Conservation (phyloP, 2,797 vertebrate genomes). For the Karalla daura region DNA sequence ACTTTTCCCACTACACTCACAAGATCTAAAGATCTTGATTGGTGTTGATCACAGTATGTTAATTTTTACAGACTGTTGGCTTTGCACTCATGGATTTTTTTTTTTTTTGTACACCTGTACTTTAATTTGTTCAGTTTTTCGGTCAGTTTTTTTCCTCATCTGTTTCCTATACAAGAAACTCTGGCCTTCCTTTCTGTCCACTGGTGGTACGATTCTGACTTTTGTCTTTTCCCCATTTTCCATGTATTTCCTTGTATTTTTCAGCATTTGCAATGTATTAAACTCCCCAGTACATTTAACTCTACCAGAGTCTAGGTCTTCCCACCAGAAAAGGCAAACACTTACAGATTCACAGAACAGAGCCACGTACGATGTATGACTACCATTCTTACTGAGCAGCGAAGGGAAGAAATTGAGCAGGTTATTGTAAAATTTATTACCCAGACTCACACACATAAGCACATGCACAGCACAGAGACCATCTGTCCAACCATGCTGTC, state of each 20-base stretch:
- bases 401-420: neutral
- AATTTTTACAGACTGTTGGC: too few species aligned
- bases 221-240: neutral
- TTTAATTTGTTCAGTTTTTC: too few species aligned
- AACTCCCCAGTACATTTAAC: neutral
- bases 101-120: too few species aligned
- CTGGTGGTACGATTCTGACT: neutral
- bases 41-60: too few species aligned
- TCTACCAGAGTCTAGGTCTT: neutral
- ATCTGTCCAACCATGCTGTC: constrained; percentile 8
- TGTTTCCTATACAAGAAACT: neutral
- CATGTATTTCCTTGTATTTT: neutral
- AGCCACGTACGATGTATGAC: neutral
- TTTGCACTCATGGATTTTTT: too few species aligned
- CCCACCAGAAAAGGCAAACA: neutral
- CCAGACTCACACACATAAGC: neutral
- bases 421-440: constrained; percentile 12
- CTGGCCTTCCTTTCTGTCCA: neutral
- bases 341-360: neutral
- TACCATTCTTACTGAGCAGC: neutral
- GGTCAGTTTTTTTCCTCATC: too few species aligned
- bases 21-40: too few species aligned
- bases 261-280: neutral
- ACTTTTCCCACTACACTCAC: too few species aligned
- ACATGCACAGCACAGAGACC: neutral